Evolutionary conservation across 2,888 invertebrate species (phyloP), one percentile per base, ranked within the genome.

Genomic region (Apotomis betuletana): DNA sequence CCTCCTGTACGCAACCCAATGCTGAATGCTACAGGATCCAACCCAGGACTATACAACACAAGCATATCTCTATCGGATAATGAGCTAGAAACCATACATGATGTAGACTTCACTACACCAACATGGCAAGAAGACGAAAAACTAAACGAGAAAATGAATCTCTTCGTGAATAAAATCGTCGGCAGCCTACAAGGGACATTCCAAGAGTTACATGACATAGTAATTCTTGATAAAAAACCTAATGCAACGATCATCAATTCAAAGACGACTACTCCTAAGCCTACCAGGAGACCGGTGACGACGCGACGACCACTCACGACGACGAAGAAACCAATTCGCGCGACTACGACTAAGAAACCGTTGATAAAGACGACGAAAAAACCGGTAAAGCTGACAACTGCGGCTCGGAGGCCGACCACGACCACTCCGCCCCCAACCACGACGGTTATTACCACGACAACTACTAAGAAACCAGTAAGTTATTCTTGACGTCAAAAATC

Each of bases 1-100:
- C 97, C 97, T 13, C 97, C 97, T 0, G 97, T 97, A 0, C 94
- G 97, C 61, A 97, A 97, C 85, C 97, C 97, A 0, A 96, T 97
- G 89, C 89, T 97, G 0, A 97, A 97, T 75, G 95, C 95, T 78
- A 96, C 96, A 0, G 92, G 94, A 0, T 92, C 94, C 0, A 91
- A 94, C 38, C 87, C 94, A 8, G 90, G 89, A 0, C 77, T 91
- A 0, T 94, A 85, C 64, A 94, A 94, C 61, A 90, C 93, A 4
- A 94, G 91, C 38, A 85, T 94, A n/a, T 89, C 94, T 0, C 88
- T 94, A 76, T 90, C 94, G 4, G 94, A 94, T 1, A 94, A 94
- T 61, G 94, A 94, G 61, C 89, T 94, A 44, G 90, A 94, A 52
- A 76, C 86, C 2, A 74, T 92, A 1, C 90, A 91, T 0, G 95